Conservation (phyloP, 2,888 invertebrate genomes). For the Trachelus tabidus region DNA sequence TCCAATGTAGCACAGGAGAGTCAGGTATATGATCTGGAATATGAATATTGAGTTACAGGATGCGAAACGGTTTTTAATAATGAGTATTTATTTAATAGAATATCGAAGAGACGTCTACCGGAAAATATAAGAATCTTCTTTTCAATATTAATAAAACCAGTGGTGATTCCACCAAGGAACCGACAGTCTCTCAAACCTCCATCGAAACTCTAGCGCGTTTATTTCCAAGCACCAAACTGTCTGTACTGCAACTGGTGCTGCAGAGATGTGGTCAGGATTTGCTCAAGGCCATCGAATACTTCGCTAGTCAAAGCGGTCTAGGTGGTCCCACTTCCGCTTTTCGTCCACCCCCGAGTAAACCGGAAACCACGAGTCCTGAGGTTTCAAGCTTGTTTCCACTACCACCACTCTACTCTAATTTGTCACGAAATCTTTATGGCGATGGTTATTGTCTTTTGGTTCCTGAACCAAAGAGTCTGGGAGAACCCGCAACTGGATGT, state of each 20-base stretch:
- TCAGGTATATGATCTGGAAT: background rate
- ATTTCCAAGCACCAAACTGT: conserved; percentile 89
- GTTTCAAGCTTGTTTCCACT: conserved; percentile 31
- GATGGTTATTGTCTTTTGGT: conserved; percentile 54
- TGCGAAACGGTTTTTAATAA: background rate
- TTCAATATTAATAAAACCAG: conserved; percentile 21
- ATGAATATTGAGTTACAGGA: background rate
- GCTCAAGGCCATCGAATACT: conserved; percentile 90
- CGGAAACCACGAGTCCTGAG: conserved; percentile 12
- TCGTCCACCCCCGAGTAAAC: conserved; percentile 27
- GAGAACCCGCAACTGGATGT: conserved; percentile 19
- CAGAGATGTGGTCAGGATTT: conserved; percentile 93
- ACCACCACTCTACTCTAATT: conserved; percentile 48
- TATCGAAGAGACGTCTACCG: background rate
- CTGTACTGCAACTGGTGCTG: conserved; percentile 90
- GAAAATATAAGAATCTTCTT: conserved; percentile 20
- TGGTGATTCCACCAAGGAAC: conserved; percentile 31
- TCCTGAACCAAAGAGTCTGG: conserved; percentile 48
- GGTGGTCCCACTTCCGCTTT: conserved; percentile 34
- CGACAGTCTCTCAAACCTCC: conserved; percentile 76
- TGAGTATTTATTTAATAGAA: background rate
- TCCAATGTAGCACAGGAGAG: background rate
- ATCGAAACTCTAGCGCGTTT: conserved; percentile 88
- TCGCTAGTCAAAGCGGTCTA: conserved; percentile 61
- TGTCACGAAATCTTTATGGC: conserved; percentile 48